A percentile compares a stretch with the other conserved stretches of the same genome.
These are phyloP conservation scores for Acomys russatus DNA, from an alignment of 2,797 vertebrate species.

Conservation along the genomic window DNA sequence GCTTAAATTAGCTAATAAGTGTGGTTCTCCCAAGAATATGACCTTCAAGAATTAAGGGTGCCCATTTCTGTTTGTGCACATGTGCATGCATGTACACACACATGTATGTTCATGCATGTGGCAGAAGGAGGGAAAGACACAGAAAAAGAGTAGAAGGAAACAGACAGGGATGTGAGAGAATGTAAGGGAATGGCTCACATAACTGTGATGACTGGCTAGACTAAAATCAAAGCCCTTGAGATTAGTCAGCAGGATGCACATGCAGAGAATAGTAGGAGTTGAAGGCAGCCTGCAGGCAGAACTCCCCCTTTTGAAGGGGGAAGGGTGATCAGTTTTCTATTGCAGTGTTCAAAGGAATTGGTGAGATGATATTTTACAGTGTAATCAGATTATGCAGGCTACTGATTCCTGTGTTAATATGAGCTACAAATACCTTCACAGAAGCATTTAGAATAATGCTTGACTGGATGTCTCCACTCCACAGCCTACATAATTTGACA, in stretches of 20 bases:
- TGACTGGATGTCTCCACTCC: not conserved
- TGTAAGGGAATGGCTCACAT: not conserved
- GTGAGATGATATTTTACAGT: not conserved
- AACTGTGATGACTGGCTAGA: not conserved
- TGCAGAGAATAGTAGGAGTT: not conserved
- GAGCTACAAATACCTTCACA: conserved; percentile 19
- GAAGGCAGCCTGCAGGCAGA: not conserved
- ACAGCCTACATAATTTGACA: not conserved
- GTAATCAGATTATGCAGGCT: not conserved
- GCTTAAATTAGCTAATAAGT: not conserved
- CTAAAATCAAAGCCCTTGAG: not conserved
- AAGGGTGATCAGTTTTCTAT: not conserved
- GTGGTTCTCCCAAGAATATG: conserved; percentile 11
- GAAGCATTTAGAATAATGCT: conserved; percentile 6
- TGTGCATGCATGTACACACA: not conserved
- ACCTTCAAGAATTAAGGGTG: not conserved
- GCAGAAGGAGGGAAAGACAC: not conserved
- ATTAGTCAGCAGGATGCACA: not conserved
- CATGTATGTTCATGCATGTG: no score
- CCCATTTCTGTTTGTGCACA: not conserved
- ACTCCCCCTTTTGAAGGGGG: not conserved
- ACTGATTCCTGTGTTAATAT: not conserved
- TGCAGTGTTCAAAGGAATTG: not conserved
- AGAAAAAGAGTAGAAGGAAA: no score
- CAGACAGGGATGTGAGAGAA: no score